Evolutionary conservation across 2,888 invertebrate species (phyloP), one percentile per base, ranked within the genome.

Genomic region (Synanthedon tipuliformis): DNA sequence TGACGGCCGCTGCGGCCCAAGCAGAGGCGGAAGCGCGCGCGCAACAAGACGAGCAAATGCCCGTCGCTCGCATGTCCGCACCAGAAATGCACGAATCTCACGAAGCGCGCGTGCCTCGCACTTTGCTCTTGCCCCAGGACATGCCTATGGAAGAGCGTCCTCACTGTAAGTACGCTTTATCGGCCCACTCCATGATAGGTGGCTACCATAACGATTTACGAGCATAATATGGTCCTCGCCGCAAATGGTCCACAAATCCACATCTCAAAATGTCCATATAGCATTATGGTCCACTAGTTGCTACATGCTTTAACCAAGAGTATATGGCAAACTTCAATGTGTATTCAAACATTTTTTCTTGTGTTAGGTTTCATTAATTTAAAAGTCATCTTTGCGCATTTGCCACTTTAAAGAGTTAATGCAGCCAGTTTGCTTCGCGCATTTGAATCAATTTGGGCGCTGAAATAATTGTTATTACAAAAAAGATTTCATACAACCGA

Each of bases 81-180:
- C 81, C 86, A 60, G 71, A 66, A 65, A 87, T 68, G 63, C 89
- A 75, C 65, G 89, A 77, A 59, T 89, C 81, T 54, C 90, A 71
- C 80, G 71, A 66, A 65, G 87, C 69, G 63, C 89, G 75, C 65
- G 89, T 77, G 60, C 89, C 81, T 55, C 90, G 71, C 80, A 90
- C 80, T 55, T 81, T 88, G 76, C 83, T 90, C 73, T 83, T 87
- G 77, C 90, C 91, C 53, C 88, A 90, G 67, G 88, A 89, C 34
- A 81, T 88, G 67, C 86, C 88, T 52, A 88, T 90, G 62, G 91
- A 91, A 59, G 89, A 89, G 73, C 91, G 94, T 78, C 94, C 93
- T 57, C 94, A 94, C 68, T 94, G 94, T 94, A 76, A 91, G 93
- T 90, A 68, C 3, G 50, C 48, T 34, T 8, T 13, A n/a, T 12